Conservation (phyloP, 2,888 invertebrate genomes). For the Ryuthela nishihirai region DNA sequence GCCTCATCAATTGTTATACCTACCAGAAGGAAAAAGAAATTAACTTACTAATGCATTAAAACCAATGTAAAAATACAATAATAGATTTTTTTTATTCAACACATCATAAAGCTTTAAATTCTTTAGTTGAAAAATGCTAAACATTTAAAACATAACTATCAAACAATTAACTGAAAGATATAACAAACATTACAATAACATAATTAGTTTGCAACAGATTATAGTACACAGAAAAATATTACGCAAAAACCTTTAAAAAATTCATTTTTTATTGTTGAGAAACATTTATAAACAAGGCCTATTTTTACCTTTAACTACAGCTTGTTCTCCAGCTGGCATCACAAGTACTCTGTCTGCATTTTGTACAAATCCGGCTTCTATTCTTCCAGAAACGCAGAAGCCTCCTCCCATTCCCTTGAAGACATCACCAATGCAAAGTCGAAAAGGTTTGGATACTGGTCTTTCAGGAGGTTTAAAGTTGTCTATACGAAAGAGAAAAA, state of each 20-base stretch:
- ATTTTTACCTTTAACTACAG: slow-evolving; percentile 67
- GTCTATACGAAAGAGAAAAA: slow-evolving; percentile 71
- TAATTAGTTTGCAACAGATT: neutral
- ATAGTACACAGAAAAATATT: neutral
- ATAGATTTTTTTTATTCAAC: neutral
- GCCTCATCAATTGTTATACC: slow-evolving; percentile 67
- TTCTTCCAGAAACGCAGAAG: slow-evolving; percentile 81
- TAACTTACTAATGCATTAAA: neutral
- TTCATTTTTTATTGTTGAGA: too few relatives aligned
- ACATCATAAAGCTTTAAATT: neutral
- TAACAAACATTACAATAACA: too few relatives aligned
- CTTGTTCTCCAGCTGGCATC: slow-evolving; percentile 77
- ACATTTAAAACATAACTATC: too few relatives aligned
- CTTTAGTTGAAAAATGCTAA: too few relatives aligned
- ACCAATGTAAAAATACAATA: neutral
- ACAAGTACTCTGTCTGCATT: slow-evolving; percentile 81
- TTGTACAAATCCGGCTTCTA: slow-evolving; percentile 86
- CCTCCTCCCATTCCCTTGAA: slow-evolving; percentile 85
- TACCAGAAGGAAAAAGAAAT: slow-evolving; percentile 45
- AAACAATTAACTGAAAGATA: too few relatives aligned
- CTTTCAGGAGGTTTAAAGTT: slow-evolving; percentile 78
- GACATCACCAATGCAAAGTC: slow-evolving; percentile 90
- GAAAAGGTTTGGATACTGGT: slow-evolving; percentile 79
- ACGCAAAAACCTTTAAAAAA: neutral
- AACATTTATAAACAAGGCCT: too few relatives aligned